Evolutionary conservation across 2,113 vertebrate genomes (phyloP).

Genomic region (Gobius niger): DNA sequence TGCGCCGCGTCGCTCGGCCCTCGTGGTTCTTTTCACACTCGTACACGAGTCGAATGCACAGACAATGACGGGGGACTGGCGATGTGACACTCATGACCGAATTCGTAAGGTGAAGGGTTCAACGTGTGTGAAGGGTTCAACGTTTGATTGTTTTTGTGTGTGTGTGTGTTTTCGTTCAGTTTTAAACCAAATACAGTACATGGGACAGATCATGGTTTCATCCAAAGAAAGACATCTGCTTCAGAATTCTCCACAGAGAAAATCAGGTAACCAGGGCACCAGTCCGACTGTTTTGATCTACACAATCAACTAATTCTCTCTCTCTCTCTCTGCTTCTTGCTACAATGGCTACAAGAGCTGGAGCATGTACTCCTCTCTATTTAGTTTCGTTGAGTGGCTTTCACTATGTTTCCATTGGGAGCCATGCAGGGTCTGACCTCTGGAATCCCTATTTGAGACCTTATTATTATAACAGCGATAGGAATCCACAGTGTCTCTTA

Average conservation of each 20-base stretch:
- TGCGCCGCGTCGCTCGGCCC: constrained; percentile 56
- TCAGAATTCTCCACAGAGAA: too few species aligned
- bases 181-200: too few species aligned
- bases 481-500: constrained; percentile 25
- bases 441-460: constrained; percentile 22
- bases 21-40: constrained; percentile 47
- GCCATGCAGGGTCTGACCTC: constrained; percentile 47
- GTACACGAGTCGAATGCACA: constrained; percentile 11
- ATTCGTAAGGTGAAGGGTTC: too few species aligned
- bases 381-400: constrained; percentile 52
- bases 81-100: too few species aligned
- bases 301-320: too few species aligned
- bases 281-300: too few species aligned
- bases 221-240: too few species aligned
- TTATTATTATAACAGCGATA: constrained; percentile 44
- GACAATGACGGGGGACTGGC: constrained; percentile 27
- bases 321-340: not conserved
- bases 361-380: not conserved
- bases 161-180: too few species aligned
- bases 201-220: too few species aligned
- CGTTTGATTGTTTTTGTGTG: too few species aligned
- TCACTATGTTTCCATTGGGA: constrained; percentile 48
- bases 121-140: too few species aligned
- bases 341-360: not conserved
- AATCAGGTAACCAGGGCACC: too few species aligned